Percentiles rank a stretch among this genome's conserved stretches.
These are phyloP conservation scores for Cherax destructor DNA, from an alignment of 1,140 invertebrate species.

Conservation along the genomic window DNA sequence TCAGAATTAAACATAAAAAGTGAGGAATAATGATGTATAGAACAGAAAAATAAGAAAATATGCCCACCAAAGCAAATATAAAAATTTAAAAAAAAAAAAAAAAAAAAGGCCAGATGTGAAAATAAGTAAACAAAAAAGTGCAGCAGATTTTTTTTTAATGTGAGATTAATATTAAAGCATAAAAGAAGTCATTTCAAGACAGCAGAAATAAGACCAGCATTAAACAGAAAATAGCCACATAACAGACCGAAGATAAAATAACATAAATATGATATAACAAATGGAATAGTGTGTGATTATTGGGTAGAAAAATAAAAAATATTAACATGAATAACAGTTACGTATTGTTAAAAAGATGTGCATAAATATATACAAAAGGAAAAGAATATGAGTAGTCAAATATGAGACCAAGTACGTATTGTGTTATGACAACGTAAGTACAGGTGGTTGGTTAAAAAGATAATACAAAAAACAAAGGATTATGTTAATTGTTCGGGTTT, in stretches of 20 bases:
- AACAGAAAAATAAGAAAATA: background rate
- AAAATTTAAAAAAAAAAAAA: background rate
- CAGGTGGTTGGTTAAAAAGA: background rate
- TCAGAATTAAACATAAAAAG: background rate
- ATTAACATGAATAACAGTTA: background rate
- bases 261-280: background rate
- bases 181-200: background rate
- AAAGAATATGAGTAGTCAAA: background rate
- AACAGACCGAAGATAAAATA: background rate
- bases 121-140: background rate
- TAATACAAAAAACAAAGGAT: background rate
- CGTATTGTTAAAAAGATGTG: background rate
- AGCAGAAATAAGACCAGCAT: background rate
- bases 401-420: background rate
- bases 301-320: background rate
- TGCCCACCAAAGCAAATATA: background rate
- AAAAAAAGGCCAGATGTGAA: background rate
- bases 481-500: background rate
- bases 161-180: background rate
- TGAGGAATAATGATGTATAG: background rate
- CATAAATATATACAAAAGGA: background rate
- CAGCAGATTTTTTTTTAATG: background rate
- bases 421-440: background rate
- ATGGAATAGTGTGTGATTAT: background rate
- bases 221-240: background rate